phyloP scores from a whole-genome alignment of 2,888 invertebrate genomes.

The Anaspis maculata region DNA sequence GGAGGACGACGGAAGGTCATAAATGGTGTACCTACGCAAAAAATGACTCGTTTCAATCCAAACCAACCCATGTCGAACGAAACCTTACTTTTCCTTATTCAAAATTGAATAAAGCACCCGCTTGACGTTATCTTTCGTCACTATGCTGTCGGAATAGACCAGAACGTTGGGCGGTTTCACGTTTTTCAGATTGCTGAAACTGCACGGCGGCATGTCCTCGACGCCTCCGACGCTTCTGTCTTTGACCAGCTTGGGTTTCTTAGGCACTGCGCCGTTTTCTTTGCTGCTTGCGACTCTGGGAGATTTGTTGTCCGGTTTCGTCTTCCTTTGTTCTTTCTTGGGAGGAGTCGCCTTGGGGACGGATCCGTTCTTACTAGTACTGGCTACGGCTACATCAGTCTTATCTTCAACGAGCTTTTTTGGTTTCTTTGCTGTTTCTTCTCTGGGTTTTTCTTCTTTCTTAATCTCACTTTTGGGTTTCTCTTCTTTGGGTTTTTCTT shows the following conservation, averaged over 20 bases:
- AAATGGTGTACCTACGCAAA: slow-evolving; percentile 55
- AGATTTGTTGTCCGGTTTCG: background rate
- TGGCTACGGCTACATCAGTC: too few relatives aligned
- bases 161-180: slow-evolving; percentile 73
- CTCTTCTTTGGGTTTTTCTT: too few relatives aligned
- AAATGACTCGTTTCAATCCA: slow-evolving; percentile 17
- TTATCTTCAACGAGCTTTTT: too few relatives aligned
- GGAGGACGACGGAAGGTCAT: slow-evolving; percentile 44
- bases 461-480: slow-evolving; percentile 14
- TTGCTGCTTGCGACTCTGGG: background rate
- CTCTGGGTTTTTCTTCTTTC: too few relatives aligned
- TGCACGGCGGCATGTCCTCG: too few relatives aligned
- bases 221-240: slow-evolving; percentile 5
- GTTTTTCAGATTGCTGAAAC: background rate
- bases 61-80: slow-evolving; percentile 14
- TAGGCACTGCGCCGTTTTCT: slow-evolving; percentile 8
- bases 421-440: background rate
- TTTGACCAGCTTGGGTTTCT: slow-evolving; percentile 4
- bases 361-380: too few relatives aligned
- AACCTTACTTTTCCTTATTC: slow-evolving; percentile 59
- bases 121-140: slow-evolving; percentile 66
- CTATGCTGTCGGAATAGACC: slow-evolving; percentile 71
- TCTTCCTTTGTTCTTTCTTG: background rate
- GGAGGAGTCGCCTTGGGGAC: too few relatives aligned
- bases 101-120: slow-evolving; percentile 59